Conservation (phyloP, 2,113 vertebrate genomes). For the Pavo muticus region DNA sequence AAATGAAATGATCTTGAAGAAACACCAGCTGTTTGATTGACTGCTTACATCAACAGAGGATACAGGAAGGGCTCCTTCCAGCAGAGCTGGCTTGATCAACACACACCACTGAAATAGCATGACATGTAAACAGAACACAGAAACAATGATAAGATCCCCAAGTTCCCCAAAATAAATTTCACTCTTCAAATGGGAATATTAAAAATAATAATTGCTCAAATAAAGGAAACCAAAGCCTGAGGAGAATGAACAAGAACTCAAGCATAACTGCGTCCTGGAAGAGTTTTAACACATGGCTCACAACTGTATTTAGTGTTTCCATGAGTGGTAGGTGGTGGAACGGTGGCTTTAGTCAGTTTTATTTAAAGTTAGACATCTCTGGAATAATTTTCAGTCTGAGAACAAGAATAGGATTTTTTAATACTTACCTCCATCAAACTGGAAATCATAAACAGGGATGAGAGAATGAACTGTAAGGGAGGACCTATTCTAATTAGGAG, state of each 20-base stretch:
- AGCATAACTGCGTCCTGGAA: neutral
- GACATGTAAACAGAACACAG: neutral
- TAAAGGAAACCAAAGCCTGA: neutral
- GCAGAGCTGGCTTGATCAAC: neutral
- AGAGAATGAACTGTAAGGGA: neutral
- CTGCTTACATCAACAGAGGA: neutral
- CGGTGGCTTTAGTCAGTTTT: neutral
- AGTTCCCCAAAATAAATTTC: neutral
- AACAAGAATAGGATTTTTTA: neutral
- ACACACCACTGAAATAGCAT: neutral
- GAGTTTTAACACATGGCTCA: neutral
- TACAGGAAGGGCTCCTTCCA: neutral
- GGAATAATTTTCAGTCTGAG: neutral
- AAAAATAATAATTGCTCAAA: neutral
- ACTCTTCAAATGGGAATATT: neutral
- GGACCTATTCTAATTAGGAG: neutral
- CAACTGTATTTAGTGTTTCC: neutral
- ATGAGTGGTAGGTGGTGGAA: neutral
- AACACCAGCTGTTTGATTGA: neutral
- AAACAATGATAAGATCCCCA: neutral
- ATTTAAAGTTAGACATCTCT: neutral
- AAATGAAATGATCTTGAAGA: constrained; percentile 8
- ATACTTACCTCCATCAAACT: neutral
- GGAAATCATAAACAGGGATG: constrained; percentile 2
- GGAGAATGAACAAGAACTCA: neutral